A percentile compares a stretch with the other conserved stretches of the same genome.
These are phyloP conservation scores for Taxidea taxus DNA, from an alignment of 2,113 vertebrate genomes.

Conservation along the genomic window DNA sequence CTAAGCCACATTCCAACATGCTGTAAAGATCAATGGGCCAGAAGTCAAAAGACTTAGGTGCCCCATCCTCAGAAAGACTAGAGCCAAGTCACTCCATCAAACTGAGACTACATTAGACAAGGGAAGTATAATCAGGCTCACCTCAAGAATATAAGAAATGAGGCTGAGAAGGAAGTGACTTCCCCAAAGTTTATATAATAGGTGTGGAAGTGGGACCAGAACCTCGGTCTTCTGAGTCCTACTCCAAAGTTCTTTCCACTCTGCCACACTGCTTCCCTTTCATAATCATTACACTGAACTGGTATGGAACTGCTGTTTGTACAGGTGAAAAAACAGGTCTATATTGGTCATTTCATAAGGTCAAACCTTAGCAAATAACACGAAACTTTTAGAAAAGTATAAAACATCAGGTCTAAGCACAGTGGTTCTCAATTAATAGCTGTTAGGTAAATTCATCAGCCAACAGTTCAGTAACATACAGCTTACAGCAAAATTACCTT, in stretches of 20 bases:
- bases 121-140: background rate
- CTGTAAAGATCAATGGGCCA: background rate
- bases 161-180: background rate
- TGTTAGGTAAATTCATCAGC: background rate
- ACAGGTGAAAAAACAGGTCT: background rate
- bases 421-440: background rate
- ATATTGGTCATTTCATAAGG: background rate
- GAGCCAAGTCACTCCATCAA: background rate
- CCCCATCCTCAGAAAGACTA: background rate
- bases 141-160: background rate
- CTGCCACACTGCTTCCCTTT: background rate
- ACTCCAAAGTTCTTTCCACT: background rate
- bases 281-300: background rate
- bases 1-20: background rate
- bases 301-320: background rate
- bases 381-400: constrained; percentile 5
- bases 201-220: background rate
- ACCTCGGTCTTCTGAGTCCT: background rate
- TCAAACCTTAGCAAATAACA: constrained; percentile 16
- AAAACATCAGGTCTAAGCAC: background rate
- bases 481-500: constrained; percentile 18
- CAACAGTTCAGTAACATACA: constrained; percentile 7
- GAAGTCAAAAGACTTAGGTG: background rate
- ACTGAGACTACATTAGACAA: background rate
- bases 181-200: background rate